phyloP scores from a whole-genome alignment of 2,888 invertebrate species.

The Calameuta filiformis region DNA sequence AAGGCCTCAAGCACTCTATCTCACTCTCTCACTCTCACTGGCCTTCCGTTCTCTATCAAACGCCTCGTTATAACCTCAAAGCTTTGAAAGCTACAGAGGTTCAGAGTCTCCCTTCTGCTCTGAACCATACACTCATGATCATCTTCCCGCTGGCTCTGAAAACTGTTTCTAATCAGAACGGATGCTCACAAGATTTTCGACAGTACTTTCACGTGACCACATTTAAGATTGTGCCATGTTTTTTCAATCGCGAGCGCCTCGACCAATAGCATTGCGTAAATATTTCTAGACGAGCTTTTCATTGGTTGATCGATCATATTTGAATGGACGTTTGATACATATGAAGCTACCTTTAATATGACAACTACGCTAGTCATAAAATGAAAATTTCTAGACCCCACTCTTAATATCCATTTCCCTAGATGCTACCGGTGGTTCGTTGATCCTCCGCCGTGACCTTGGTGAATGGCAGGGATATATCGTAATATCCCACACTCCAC shows the following conservation, averaged over 20 bases:
- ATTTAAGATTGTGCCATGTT: background rate
- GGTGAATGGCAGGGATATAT: background rate
- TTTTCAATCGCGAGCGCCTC: background rate
- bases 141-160: slow-evolving; percentile 3
- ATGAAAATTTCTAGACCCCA: background rate
- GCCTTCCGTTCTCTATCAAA: slow-evolving; percentile 15
- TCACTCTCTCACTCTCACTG: slow-evolving; percentile 21
- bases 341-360: background rate
- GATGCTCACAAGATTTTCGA: background rate
- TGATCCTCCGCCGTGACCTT: slow-evolving; percentile 5
- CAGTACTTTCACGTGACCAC: background rate
- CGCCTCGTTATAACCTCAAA: slow-evolving; percentile 51
- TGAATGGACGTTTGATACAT: background rate
- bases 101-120: background rate
- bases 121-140: background rate
- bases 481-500: background rate
- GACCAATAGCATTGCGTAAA: background rate
- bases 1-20: slow-evolving; percentile 19
- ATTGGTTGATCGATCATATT: background rate
- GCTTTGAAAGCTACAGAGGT: slow-evolving; percentile 36
- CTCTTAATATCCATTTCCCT: background rate
- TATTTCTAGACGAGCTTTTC: background rate
- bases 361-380: background rate
- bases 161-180: background rate
- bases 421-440: background rate